Percentiles rank a stretch among this genome's conserved stretches.
These are phyloP conservation scores for Steatocranus sp. DNA, from an alignment of 2,797 vertebrate genomes.

Conservation along the genomic window DNA sequence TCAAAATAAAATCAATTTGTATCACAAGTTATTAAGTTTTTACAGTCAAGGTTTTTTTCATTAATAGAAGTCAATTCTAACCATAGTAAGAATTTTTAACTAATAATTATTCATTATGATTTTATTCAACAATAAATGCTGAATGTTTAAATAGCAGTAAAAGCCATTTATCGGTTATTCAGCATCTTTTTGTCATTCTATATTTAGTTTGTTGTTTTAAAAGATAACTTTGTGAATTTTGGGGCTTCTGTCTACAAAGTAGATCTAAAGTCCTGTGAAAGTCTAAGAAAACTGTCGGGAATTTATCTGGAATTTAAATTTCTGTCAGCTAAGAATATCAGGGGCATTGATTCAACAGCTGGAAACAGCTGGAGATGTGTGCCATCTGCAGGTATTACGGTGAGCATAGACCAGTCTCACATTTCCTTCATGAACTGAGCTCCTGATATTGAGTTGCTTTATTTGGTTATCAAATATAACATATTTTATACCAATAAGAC, in stretches of 20 bases:
- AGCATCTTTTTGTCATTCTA: background rate
- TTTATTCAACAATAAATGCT: background rate
- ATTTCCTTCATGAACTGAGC: background rate
- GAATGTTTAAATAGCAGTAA: background rate
- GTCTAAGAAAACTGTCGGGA: background rate
- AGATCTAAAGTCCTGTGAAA: background rate
- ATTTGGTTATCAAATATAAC: background rate
- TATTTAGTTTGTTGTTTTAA: rapidly evolving
- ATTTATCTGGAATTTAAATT: background rate
- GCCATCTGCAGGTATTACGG: background rate
- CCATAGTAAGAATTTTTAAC: background rate
- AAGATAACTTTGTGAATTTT: rapidly evolving
- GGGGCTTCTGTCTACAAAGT: background rate
- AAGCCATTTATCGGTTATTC: rapidly evolving
- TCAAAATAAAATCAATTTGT: background rate
- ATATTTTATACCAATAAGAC: background rate
- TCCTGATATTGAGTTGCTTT: background rate
- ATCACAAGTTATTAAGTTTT: background rate
- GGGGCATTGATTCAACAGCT: background rate
- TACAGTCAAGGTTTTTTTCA: background rate
- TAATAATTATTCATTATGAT: background rate
- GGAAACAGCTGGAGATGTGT: background rate
- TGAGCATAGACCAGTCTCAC: background rate
- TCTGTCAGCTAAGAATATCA: background rate
- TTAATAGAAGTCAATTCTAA: background rate